Evolutionary conservation across 2,113 vertebrate genomes (phyloP).

Genomic region (Muscicapa adusta): DNA sequence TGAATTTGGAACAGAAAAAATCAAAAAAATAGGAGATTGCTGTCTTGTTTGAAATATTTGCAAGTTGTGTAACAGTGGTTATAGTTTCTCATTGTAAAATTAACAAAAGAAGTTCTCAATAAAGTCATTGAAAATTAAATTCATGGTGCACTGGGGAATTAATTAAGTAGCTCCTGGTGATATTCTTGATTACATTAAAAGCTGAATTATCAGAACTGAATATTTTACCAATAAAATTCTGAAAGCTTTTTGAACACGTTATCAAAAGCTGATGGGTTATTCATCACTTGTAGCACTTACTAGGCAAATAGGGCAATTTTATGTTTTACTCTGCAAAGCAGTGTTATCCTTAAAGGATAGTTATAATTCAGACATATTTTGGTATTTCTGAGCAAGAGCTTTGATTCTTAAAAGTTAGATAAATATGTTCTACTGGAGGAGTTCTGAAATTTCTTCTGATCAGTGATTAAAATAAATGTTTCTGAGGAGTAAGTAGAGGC

Average conservation of each 20-base stretch:
- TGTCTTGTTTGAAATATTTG: slow-evolving; percentile 62
- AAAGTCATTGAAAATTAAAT: slow-evolving; percentile 74
- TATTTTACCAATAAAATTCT: neutral
- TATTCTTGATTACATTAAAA: slow-evolving; percentile 42
- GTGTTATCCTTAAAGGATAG: slow-evolving; percentile 39
- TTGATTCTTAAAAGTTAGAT: slow-evolving; percentile 37
- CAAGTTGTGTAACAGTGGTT: slow-evolving; percentile 61
- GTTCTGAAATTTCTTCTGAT: slow-evolving; percentile 3
- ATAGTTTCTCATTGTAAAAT: slow-evolving; percentile 75
- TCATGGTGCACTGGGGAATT: slow-evolving; percentile 54
- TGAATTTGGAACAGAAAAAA: slow-evolving; percentile 72
- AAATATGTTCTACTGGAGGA: neutral
- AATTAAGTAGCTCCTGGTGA: slow-evolving; percentile 59
- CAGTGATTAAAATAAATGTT: neutral
- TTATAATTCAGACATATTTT: slow-evolving; percentile 2
- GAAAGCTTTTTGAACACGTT: neutral
- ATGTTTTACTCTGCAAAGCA: slow-evolving; percentile 1
- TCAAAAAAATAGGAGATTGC: slow-evolving; percentile 69
- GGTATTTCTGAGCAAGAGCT: slow-evolving; percentile 8
- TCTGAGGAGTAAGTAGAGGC: neutral
- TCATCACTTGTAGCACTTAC: slow-evolving; percentile 32
- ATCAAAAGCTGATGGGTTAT: slow-evolving; percentile 17
- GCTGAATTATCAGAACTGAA: slow-evolving; percentile 27
- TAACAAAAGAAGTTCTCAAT: slow-evolving; percentile 72
- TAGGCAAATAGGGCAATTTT: slow-evolving; percentile 19